These are phyloP conservation scores for Lapara coniferarum DNA, from an alignment of 2,888 invertebrate genomes.

Conservation along the genomic window DNA sequence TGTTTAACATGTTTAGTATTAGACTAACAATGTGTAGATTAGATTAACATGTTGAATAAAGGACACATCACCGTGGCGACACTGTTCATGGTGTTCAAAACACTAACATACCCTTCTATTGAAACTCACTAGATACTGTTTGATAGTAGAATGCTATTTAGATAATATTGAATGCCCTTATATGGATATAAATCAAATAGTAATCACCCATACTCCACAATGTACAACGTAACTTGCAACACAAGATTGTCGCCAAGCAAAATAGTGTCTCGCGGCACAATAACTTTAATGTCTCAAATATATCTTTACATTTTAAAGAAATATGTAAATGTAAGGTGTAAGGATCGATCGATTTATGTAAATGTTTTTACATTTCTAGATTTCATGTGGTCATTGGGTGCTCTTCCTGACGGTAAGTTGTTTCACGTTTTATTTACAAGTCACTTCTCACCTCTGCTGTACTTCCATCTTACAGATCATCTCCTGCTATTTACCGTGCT, in stretches of 20 bases:
- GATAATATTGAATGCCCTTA: slow-evolving; percentile 64
- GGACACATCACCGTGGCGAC: slow-evolving; percentile 57
- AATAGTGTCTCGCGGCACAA: slow-evolving; percentile 82
- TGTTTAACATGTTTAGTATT: slow-evolving; percentile 83
- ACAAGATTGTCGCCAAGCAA: slow-evolving; percentile 78
- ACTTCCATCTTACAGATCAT: slow-evolving; percentile 49
- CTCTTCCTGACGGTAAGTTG: slow-evolving; percentile 97
- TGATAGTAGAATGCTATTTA: slow-evolving; percentile 65
- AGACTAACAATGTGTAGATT: slow-evolving; percentile 82
- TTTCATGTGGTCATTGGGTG: slow-evolving; percentile 99
- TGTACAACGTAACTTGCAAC: slow-evolving; percentile 41
- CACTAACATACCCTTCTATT: slow-evolving; percentile 76
- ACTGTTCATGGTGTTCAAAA: slow-evolving; percentile 37
- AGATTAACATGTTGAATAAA: slow-evolving; percentile 73
- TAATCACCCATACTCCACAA: slow-evolving; percentile 26
- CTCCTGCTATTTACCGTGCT: slow-evolving; percentile 28
- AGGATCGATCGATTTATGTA: slow-evolving; percentile 82
- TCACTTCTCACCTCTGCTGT: slow-evolving; percentile 60
- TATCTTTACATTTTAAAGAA: slow-evolving; percentile 57
- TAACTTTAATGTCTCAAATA: slow-evolving; percentile 51
- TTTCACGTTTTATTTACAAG: slow-evolving; percentile 64
- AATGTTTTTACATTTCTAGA: slow-evolving; percentile 90
- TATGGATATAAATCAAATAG: slow-evolving; percentile 42
- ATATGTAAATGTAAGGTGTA: slow-evolving; percentile 71
- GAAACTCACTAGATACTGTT: slow-evolving; percentile 63